Base-by-base conservation (phyloP, 1,140 invertebrate genomes). In the Holcopasites calliopsidis region DNA sequence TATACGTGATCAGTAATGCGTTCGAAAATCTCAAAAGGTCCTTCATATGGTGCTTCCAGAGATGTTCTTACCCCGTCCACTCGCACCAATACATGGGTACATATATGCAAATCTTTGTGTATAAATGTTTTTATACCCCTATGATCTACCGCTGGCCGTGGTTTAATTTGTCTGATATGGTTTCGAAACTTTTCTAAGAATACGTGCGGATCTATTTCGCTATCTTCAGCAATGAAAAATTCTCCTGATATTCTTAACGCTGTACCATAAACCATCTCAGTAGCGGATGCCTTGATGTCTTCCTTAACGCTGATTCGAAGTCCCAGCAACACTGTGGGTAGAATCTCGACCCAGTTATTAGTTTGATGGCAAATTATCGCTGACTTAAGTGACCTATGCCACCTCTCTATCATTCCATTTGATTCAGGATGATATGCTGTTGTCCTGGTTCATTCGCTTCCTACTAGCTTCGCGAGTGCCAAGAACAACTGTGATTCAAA, bases 171-270 rank as follows among this genome's bases (percentile, higher is more conserved):
- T 35, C 55, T 58, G 7, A 60, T 60, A 21, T 60, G 31, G 2
- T 60, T 5, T 4, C 57, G 4, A 18, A 60, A 40, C 21, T 60
- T 60, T 3, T 60, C n/a, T 6, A 60, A 2, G 26, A 54, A 54
- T 1, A 13, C 13, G 2, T 54, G 10, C 31, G 52, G 23, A 13
- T 47, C 11, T 28, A 35, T 40, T 4, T 23, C n/a, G 26, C 61
- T 26, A n/a, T 52, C 57, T 61, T 72, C 23, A 35, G 10, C 26
- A 40, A 38, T 21, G 6, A 73, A 64, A 50, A 64, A 64, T 49
- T 64, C 61, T 18, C 42, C 61, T 0, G 61, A 44, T 26, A 64
- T 1, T 33, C 61, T 0, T 31, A 64, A 5, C 1, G 42, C 2
- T 8, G 26, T 16, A 3, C 64, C 64, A 42, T 54, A 54, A 0